These are phyloP conservation scores for Notodonta ziczac DNA, from an alignment of 2,888 invertebrate species.

Conservation along the genomic window DNA sequence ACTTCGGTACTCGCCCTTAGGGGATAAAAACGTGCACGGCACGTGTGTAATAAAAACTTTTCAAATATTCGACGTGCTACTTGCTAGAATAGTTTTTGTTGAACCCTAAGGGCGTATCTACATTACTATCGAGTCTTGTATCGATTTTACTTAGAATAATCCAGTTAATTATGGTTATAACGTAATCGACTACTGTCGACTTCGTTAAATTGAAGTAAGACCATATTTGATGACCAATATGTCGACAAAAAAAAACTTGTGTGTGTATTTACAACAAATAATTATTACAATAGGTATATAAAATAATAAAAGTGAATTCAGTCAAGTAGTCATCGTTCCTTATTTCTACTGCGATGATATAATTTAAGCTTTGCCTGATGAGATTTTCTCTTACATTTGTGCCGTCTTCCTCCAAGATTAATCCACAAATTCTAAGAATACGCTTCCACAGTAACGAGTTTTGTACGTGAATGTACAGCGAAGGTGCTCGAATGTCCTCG, in stretches of 20 bases:
- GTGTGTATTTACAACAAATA: too few relatives aligned
- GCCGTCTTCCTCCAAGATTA: neutral
- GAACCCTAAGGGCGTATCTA: conserved; percentile 1
- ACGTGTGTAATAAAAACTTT: conserved; percentile 3
- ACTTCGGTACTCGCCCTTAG: neutral
- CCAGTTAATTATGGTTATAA: too few relatives aligned
- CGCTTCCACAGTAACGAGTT: neutral
- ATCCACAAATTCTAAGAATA: conserved; percentile 1
- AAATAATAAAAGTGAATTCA: too few relatives aligned
- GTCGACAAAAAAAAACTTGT: too few relatives aligned
- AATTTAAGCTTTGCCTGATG: neutral
- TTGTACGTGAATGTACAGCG: conserved; percentile 2
- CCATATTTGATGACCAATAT: too few relatives aligned
- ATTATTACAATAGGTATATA: too few relatives aligned
- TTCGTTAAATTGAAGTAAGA: too few relatives aligned
- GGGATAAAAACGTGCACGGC: neutral
- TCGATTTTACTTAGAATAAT: too few relatives aligned
- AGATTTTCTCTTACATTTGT: neutral
- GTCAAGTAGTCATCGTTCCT: too few relatives aligned
- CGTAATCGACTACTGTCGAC: too few relatives aligned
- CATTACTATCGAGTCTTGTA: too few relatives aligned
- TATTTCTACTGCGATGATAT: too few relatives aligned
- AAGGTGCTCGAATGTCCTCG: neutral
- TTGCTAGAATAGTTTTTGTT: conserved; percentile 1
- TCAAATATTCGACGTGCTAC: conserved; percentile 3